These are phyloP conservation scores for Lagodon rhomboides DNA, from an alignment of 2,797 vertebrate species.

Conservation along the genomic window DNA sequence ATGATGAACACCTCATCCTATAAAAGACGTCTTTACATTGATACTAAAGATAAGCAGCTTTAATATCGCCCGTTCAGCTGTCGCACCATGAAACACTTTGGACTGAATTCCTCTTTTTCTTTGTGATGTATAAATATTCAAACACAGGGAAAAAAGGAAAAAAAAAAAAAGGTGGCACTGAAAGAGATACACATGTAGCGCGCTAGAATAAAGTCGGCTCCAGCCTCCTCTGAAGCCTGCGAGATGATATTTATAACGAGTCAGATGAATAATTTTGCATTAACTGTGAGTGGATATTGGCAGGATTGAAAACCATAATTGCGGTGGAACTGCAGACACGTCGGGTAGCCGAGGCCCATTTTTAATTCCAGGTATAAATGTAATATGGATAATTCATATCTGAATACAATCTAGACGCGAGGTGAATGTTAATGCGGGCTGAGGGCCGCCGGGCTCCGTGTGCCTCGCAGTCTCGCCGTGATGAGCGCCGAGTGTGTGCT, in stretches of 20 bases:
- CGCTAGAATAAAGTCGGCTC: not conserved
- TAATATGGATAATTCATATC: conserved; percentile 69
- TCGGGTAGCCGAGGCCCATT: conserved; percentile 30
- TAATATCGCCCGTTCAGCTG: not conserved
- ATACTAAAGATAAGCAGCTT: not conserved
- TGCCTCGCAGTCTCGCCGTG: conserved; percentile 29
- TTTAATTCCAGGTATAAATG: conserved; percentile 67
- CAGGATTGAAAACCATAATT: conserved; percentile 44
- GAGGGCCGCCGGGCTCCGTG: conserved; percentile 3
- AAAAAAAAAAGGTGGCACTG: not conserved
- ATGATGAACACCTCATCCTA: not conserved
- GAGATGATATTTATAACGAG: conserved; percentile 34
- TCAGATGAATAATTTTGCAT: conserved; percentile 40
- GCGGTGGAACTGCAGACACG: conserved; percentile 27
- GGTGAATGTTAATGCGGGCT: conserved; percentile 54
- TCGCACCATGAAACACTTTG: not conserved
- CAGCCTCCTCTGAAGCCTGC: conserved; percentile 9
- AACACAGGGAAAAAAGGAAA: not conserved
- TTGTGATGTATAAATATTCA: not conserved
- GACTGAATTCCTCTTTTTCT: not conserved
- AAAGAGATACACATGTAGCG: not conserved
- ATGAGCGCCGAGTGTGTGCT: conserved; percentile 35
- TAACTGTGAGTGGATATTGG: conserved; percentile 45
- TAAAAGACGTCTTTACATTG: not conserved
- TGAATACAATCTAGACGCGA: conserved; percentile 54